Base-by-base conservation (phyloP, 2,113 vertebrate genomes). In the Chaetops frenatus region DNA sequence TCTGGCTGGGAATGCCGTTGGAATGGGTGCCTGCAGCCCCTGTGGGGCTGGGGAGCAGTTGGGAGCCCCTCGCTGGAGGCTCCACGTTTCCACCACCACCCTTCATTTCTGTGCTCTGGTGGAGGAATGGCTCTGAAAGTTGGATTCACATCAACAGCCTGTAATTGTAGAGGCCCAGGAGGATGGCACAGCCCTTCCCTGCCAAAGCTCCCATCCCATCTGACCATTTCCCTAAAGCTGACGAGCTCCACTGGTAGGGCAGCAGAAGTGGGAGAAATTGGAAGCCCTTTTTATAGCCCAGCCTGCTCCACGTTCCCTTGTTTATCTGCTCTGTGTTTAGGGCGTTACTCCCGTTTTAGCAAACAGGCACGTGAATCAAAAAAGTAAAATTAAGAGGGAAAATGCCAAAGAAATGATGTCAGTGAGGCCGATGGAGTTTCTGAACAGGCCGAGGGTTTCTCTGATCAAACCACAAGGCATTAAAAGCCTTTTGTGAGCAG, bases 61-160 rank as follows among this genome's bases (percentile, higher is more conserved):
- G 57, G 0, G 22, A 10, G 3, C 12, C 9, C 5, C 45, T 21
- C 6, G 2, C 50, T 5, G 56, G 35, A 0, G 31, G 71, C 62
- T 90, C n/a, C 4, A 0, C 7, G 0, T 24, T 16, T 3, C 77
- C 84, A 28, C 3, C 61, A 3, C 4, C 0, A 12, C 27, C 38
- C 42, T 17, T 44, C 21, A 1, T 15, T 56, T 50, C 23, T 8
- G 8, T 7, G 7, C 9, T 24, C 18, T 4, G 23, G 4, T 2
- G 18, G 35, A 54, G 79, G 56, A 64, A 15, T 0, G 19, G 69
- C 76, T 65, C 65, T 8, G 36, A 28, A 29, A 38, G 54, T 23
- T 10, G 57, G 62, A 11, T 58, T 27, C 3, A 0, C 18, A 1
- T 86, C 70, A 67, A 54, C 35, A 29, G 12, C 12, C 60, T 31